Evolutionary conservation across 2,797 vertebrate species (phyloP), one percentile per base, ranked within the genome.

Genomic region (Steatocranus sp.): DNA sequence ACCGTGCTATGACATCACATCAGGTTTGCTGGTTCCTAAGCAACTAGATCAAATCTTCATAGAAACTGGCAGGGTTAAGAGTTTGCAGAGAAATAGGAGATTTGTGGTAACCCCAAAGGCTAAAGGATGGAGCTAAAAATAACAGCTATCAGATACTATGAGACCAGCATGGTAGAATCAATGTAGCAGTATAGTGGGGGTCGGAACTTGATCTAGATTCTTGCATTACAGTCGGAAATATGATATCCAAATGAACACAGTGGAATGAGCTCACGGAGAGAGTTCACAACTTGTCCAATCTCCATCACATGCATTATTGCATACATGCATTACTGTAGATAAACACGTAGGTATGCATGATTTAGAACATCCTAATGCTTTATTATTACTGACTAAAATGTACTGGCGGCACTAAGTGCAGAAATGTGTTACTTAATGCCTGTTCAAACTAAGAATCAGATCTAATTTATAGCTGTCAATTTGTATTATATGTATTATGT

Each of bases 41-140:
- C 97, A 98, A 99, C 97, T 91, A 18, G 83, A 96, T 88, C 88
- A 93, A 91, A 96, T 97, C 95, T 91, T 96, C 94, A 96, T 36
- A 80, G 95, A 96, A 96, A 96, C 93, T 1, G 73, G 43, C 82
- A 83, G 32, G 53, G 74, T 36, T 70, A 83, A 50, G 88, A 84
- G 75, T 36, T 54, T 70, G 76, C 56, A 1, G 38, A 82, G 56
- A 84, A 83, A 84, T 83, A 93, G 53, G 53, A 87, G 90, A 94
- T 94, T 36, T 93, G 87, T 90, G 68, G 92, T 93, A 90, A 90
- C 81, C 79, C 87, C 78, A 88, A 84, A 81, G 56, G 74, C 84
- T 56, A 77, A 46, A 51, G 73, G 79, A 77, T 34, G n/a, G 53
- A 73, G 83, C 84, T 93, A 94, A 92, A 93, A 90, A 92, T 90